Evolutionary conservation across 2,113 vertebrate genomes (phyloP).

Genomic region (Tyrannus savana): DNA sequence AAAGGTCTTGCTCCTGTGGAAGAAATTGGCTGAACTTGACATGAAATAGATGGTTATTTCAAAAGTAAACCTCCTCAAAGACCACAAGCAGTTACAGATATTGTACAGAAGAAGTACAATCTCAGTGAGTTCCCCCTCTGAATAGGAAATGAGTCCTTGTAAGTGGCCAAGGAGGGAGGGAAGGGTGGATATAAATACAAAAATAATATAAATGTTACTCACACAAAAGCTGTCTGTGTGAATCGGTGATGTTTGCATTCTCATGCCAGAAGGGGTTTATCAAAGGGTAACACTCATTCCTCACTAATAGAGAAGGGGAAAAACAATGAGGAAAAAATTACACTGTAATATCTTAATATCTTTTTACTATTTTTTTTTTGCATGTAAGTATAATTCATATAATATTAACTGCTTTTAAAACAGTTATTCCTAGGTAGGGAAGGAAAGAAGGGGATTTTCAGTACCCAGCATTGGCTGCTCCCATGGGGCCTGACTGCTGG

Average conservation of each 20-base stretch:
- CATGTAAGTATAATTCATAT: not conserved
- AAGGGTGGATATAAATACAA: not conserved
- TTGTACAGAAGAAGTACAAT: not conserved
- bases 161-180: not conserved
- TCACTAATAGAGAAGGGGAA: constrained; percentile 53
- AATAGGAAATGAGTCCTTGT: not conserved
- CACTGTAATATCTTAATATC: not conserved
- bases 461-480: not conserved
- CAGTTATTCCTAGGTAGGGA: not conserved
- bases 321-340: not conserved
- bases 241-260: constrained; percentile 78
- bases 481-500: not conserved
- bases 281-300: constrained; percentile 77
- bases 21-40: not conserved
- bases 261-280: constrained; percentile 83
- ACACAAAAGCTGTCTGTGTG: constrained; percentile 82
- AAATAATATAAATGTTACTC: constrained; percentile 52
- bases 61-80: not conserved
- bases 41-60: not conserved
- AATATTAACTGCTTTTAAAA: not conserved
- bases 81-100: not conserved
- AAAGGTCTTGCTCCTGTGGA: not conserved
- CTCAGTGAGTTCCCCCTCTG: not conserved
- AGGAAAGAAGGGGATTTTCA: not conserved
- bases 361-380: not conserved